Evolutionary conservation across 2,888 invertebrate genomes (phyloP).

Genomic region (Netelia virgata): DNA sequence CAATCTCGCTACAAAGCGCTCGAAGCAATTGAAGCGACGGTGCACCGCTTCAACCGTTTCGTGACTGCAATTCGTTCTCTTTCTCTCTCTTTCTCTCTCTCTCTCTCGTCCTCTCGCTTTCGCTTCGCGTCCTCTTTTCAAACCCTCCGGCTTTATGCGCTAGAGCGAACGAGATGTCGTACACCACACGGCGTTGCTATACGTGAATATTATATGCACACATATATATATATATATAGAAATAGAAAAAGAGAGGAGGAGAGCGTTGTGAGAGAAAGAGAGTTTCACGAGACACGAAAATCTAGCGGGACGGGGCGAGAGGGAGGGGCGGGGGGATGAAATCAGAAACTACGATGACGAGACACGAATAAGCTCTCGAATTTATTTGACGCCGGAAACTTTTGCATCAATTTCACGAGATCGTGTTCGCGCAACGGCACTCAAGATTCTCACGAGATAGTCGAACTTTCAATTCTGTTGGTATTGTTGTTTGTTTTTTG

Average conservation of each 20-base stretch:
- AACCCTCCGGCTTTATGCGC: conserved; percentile 49
- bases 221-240: no score
- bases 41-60: conserved; percentile 67
- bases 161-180: conserved; percentile 52
- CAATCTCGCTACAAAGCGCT: conserved; percentile 72
- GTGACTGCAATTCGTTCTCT: conserved; percentile 67
- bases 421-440: no score
- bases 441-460: no score
- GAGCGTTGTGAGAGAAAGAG: conserved; percentile 15
- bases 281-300: conserved; percentile 31
- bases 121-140: conserved; percentile 8
- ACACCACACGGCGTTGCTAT: conserved; percentile 13
- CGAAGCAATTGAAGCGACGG: conserved; percentile 69
- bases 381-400: background rate
- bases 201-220: no score
- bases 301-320: no score
- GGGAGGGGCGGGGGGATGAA: background rate
- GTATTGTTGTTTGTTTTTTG: no score
- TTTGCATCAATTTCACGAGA: background rate
- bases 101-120: conserved; percentile 26
- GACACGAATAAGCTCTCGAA: conserved; percentile 7
- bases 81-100: conserved; percentile 41
- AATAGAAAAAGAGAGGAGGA: no score
- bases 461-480: background rate
- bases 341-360: conserved; percentile 6